Percentiles rank a stretch among this genome's conserved stretches.
These are phyloP conservation scores for Morpho helenor DNA, from an alignment of 2,888 invertebrate species.

Conservation along the genomic window DNA sequence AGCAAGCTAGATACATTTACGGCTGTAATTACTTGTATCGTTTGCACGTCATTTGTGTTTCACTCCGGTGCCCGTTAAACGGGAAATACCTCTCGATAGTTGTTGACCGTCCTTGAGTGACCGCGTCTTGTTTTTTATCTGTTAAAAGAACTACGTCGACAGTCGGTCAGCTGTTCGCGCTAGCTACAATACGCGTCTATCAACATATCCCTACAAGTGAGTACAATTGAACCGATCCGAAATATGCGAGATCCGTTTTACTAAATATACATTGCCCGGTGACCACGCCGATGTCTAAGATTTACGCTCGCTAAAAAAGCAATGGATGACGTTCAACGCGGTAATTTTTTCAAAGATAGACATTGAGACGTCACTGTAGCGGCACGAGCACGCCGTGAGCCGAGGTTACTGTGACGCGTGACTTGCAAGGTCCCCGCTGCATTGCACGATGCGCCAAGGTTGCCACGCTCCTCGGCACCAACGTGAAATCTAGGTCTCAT, in stretches of 20 bases:
- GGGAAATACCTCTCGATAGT: slow-evolving; percentile 66
- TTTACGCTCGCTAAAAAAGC: slow-evolving; percentile 31
- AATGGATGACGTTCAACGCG: slow-evolving; percentile 48
- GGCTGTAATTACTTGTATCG: slow-evolving; percentile 32
- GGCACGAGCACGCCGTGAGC: slow-evolving; percentile 69
- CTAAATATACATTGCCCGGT: slow-evolving; percentile 38
- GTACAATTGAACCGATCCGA: slow-evolving; percentile 14
- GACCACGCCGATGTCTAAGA: slow-evolving; percentile 6
- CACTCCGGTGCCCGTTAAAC: slow-evolving; percentile 52
- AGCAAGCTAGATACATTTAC: slow-evolving; percentile 31
- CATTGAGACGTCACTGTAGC: slow-evolving; percentile 48
- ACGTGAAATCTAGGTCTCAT: slow-evolving; percentile 48
- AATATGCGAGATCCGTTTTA: slow-evolving; percentile 2
- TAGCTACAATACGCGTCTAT: slow-evolving; percentile 65
- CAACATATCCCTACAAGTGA: slow-evolving; percentile 49
- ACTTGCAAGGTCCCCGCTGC: slow-evolving; percentile 79
- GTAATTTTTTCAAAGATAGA: slow-evolving; percentile 38
- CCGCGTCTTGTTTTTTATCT: slow-evolving; percentile 73
- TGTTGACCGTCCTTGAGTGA: slow-evolving; percentile 70
- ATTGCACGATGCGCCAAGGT: slow-evolving; percentile 80
- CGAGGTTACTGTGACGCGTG: slow-evolving; percentile 79
- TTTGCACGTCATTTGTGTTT: slow-evolving; percentile 42
- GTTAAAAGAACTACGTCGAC: slow-evolving; percentile 64
- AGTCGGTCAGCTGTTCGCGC: slow-evolving; percentile 74
- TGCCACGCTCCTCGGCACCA: slow-evolving; percentile 62